These are phyloP conservation scores for Chironomus tentans DNA, from an alignment of 2,888 invertebrate species.

Conservation along the genomic window DNA sequence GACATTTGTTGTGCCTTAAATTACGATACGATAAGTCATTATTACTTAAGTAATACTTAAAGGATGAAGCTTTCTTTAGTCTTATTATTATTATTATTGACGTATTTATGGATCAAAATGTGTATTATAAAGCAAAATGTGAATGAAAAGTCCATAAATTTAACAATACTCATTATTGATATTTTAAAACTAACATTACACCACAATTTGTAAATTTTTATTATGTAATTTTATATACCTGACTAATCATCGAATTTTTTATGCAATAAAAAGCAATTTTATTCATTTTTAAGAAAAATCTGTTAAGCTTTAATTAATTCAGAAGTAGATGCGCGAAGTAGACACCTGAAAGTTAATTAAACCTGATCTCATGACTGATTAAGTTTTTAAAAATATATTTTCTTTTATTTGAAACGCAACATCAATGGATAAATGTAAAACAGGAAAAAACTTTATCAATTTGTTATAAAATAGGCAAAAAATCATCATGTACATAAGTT, in stretches of 20 bases:
- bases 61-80: conserved; percentile 1
- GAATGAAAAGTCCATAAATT: not conserved
- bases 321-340: no score
- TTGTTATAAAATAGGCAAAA: no score
- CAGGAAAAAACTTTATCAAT: not conserved
- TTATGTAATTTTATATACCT: not conserved
- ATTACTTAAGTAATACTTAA: not conserved
- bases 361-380: not conserved
- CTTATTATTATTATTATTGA: not conserved
- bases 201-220: not conserved
- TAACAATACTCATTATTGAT: not conserved
- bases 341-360: no score
- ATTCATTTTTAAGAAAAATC: no score
- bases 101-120: not conserved
- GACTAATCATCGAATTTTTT: no score
- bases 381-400: not conserved
- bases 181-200: not conserved
- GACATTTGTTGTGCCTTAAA: conserved; percentile 21
- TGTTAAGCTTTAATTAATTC: no score
- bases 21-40: conserved; percentile 1
- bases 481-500: no score
- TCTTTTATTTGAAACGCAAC: not conserved
- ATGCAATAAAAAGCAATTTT: not conserved
- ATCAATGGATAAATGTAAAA: not conserved
- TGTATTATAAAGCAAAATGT: no score